A percentile compares a stretch with the other conserved stretches of the same genome.
These are phyloP conservation scores for Ptychoptera contaminata DNA, from an alignment of 2,888 invertebrate species.

Conservation along the genomic window DNA sequence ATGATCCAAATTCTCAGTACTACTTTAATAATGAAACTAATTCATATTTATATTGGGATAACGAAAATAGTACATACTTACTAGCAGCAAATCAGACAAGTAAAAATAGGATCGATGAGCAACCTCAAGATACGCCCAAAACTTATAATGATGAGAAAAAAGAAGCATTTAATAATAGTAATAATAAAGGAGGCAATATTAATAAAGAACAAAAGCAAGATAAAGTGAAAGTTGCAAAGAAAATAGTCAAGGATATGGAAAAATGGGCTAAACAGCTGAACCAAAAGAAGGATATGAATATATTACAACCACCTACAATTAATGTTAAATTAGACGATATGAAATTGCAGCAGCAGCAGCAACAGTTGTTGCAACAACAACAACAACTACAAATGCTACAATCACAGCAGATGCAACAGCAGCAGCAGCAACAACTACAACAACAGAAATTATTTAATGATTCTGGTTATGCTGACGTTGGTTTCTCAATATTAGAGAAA, in stretches of 20 bases:
- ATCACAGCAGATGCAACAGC: constrained; percentile 1
- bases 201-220: constrained; percentile 46
- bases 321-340: constrained; percentile 13
- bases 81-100: constrained; percentile 32
- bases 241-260: constrained; percentile 80
- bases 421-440: not conserved
- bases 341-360: constrained; percentile 15
- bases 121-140: constrained; percentile 8
- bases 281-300: constrained; percentile 69
- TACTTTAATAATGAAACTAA: constrained; percentile 86
- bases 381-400: not conserved
- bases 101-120: constrained; percentile 18
- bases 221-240: constrained; percentile 93
- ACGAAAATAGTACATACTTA: constrained; percentile 46
- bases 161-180: constrained; percentile 36
- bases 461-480: constrained; percentile 74
- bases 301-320: constrained; percentile 17
- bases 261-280: constrained; percentile 93
- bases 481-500: constrained; percentile 81
- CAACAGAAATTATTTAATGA: not conserved
- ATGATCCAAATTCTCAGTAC: constrained; percentile 90
- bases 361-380: constrained; percentile 12
- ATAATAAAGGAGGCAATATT: constrained; percentile 35
- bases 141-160: constrained; percentile 23
- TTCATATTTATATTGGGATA: constrained; percentile 93